phyloP scores from a whole-genome alignment of 2,888 invertebrate genomes.

The Exocentrus adspersus region DNA sequence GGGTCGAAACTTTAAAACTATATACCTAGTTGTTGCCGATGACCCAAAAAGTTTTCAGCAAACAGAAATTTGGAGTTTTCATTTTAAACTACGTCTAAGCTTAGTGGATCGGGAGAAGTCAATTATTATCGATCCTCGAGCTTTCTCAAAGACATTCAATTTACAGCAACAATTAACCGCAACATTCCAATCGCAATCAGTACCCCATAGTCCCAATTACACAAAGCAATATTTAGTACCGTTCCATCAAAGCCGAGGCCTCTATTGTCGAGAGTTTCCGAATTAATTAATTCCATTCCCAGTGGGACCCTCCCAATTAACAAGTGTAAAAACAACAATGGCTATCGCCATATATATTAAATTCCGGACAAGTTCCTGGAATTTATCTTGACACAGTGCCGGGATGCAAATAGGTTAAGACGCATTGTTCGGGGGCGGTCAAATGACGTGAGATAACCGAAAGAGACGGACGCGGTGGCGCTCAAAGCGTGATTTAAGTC shows the following conservation, averaged over 20 bases:
- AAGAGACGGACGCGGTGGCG: slow-evolving; percentile 47
- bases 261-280: slow-evolving; percentile 32
- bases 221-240: slow-evolving; percentile 9
- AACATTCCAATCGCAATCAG: not conserved
- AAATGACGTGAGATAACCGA: slow-evolving; percentile 50
- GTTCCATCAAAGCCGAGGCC: slow-evolving; percentile 5
- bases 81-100: no score
- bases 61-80: no score
- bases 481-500: slow-evolving; percentile 54
- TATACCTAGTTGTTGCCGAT: no score
- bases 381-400: slow-evolving; percentile 40
- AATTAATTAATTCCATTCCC: slow-evolving; percentile 38
- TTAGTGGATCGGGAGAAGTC: no score
- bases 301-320: slow-evolving; percentile 31
- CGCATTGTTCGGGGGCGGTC: slow-evolving; percentile 57
- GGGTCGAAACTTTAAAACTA: no score
- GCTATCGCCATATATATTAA: slow-evolving; percentile 29
- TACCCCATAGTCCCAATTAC: not conserved
- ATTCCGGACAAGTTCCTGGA: slow-evolving; percentile 28
- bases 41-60: no score
- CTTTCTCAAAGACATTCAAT: not conserved
- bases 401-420: slow-evolving; percentile 44
- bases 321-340: slow-evolving; percentile 38
- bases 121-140: no score
- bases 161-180: not conserved